Evolutionary conservation across 2,797 vertebrate species (phyloP), one percentile per base, ranked within the genome.

Genomic region (Uromys caudimaculatus): DNA sequence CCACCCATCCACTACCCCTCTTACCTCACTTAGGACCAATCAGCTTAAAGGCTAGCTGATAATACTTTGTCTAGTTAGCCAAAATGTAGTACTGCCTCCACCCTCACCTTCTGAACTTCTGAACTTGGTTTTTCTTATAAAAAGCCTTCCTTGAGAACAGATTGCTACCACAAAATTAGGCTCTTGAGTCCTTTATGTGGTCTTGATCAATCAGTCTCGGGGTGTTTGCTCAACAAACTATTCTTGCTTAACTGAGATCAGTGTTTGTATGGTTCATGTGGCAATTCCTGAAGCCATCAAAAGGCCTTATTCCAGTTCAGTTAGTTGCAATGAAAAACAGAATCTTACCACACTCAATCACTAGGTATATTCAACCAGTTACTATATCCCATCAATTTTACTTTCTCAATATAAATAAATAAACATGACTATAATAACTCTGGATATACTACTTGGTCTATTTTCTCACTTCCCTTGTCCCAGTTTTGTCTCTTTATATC

Each of bases 351-450:
- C 38, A 47, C 32, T 67, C 29, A 13, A 8, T 89, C 24, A 71
- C 4, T 12, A 67, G 16, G 52, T 27, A n/a, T 47, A 79, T 82
- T 87, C 23, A 71, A 38, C 23, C 56, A 50, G 23, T 86, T 87
- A 62, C 44, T 81, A 3, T 77, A 88, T 86, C 19, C n/a, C 56
- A n/a, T 50, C 8, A 24, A 8, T 88, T 95, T 90, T 95, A 86
- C 50, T 96, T 90, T 90, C 78, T 50, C 73, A 77, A n/a, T 69
- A 54, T 92, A 91, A 94, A 67, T 85, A 91, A 91, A 91, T 75
- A 87, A 91, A 50, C 21, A 52, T n/a, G 84, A 85, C 24, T 56
- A 83, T 47, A 77, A 52, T 84, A 35, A 89, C 69, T 93, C 38
- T 58, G 86, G 91, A 79, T 93, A 32, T 58, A 41, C 78, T 71